These are phyloP conservation scores for Uloborus diversus DNA, from an alignment of 1,140 invertebrate genomes.

Conservation along the genomic window DNA sequence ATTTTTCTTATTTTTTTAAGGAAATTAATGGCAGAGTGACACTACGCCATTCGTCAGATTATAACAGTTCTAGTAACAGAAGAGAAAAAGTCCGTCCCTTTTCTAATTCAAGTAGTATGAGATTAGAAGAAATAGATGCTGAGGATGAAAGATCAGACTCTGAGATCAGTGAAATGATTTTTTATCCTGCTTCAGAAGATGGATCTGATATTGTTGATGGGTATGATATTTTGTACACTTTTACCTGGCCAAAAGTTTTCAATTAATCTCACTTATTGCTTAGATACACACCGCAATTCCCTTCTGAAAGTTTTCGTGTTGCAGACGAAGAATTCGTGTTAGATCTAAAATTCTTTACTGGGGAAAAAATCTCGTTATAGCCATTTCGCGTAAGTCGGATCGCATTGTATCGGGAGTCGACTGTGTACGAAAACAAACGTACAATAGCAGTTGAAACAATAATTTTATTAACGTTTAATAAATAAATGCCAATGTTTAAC, in stretches of 20 bases:
- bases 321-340: too few relatives aligned
- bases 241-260: not conserved
- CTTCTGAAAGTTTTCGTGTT: too few relatives aligned
- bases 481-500: too few relatives aligned
- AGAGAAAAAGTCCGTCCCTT: constrained; percentile 13
- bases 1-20: not conserved
- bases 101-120: constrained; percentile 20
- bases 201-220: constrained; percentile 47
- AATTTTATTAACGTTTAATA: too few relatives aligned
- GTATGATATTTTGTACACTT: constrained; percentile 1
- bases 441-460: too few relatives aligned
- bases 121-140: constrained; percentile 79
- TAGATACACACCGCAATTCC: too few relatives aligned
- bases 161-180: constrained; percentile 57
- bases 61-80: constrained; percentile 14
- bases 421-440: too few relatives aligned
- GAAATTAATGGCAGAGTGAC: not conserved
- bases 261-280: not conserved
- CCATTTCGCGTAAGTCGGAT: too few relatives aligned
- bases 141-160: constrained; percentile 68
- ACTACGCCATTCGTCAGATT: not conserved
- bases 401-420: too few relatives aligned
- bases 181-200: constrained; percentile 55
- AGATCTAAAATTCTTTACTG: too few relatives aligned
- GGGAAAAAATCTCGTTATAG: too few relatives aligned